Conservation (phyloP, 92 coral and sea anemone genomes). For the Palythoa heliodiscus region DNA sequence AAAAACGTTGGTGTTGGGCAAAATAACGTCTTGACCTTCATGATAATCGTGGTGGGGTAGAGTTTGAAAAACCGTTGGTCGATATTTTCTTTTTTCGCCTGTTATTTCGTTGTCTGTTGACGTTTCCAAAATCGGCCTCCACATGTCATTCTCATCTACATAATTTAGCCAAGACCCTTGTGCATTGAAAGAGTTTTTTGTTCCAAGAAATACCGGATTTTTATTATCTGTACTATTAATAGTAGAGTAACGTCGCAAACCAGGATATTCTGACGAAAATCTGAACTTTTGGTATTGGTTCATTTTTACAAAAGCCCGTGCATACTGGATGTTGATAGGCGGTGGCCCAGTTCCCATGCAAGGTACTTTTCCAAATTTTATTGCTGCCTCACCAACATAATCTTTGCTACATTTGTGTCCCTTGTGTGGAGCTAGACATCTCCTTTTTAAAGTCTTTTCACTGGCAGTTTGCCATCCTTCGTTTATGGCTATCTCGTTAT, state of each 20-base stretch:
- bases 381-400: constrained; percentile 12
- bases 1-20: constrained; percentile 2
- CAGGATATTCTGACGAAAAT: constrained; percentile 8
- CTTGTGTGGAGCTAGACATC: not conserved
- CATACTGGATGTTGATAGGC: constrained; percentile 50
- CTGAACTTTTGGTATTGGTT: constrained; percentile 47
- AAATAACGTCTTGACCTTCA: constrained; percentile 8
- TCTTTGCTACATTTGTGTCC: not conserved
- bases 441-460: not conserved
- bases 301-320: constrained; percentile 44
- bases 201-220: constrained; percentile 1
- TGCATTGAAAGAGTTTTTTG: not conserved
- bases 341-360: constrained; percentile 53
- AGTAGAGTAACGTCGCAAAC: not conserved
- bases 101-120: not conserved
- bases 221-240: constrained; percentile 5
- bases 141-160: constrained; percentile 13
- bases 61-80: not conserved
- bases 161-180: constrained; percentile 14
- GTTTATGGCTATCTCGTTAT: not conserved
- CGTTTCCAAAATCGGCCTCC: not conserved
- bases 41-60: constrained; percentile 14
- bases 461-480: constrained; percentile 17
- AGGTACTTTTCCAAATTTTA: constrained; percentile 39
- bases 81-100: not conserved